Evolutionary conservation across 2,888 invertebrate species (phyloP).

Genomic region (Drosophila differens): DNA sequence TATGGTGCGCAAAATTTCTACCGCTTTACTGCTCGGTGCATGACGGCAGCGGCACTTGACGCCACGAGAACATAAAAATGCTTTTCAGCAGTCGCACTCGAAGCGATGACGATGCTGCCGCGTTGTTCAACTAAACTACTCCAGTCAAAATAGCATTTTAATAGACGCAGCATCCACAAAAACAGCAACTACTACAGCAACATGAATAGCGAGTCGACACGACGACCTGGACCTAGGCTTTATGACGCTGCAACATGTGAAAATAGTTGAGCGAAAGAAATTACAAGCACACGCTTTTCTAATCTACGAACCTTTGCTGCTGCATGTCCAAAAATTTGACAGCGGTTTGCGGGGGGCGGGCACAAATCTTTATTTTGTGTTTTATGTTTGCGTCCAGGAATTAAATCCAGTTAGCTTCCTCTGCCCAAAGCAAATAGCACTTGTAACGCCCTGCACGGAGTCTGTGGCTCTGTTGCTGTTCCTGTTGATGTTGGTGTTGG

Average conservation of each 20-base stretch:
- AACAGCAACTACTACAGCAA: conserved; percentile 25
- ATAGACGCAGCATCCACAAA: conserved; percentile 61
- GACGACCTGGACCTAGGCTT: conserved; percentile 68
- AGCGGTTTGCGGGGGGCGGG: conserved; percentile 36
- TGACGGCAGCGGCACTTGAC: conserved; percentile 74
- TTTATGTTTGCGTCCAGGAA: conserved; percentile 55
- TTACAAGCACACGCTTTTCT: conserved; percentile 80
- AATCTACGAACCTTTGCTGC: conserved; percentile 80
- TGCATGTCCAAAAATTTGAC: conserved; percentile 76
- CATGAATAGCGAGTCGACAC: conserved; percentile 53
- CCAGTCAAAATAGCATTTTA: conserved; percentile 80
- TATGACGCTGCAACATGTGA: conserved; percentile 76
- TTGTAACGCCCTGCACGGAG: conserved; percentile 54
- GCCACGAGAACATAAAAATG: conserved; percentile 81
- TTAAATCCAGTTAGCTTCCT: conserved; percentile 68
- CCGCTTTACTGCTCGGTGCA: conserved; percentile 45
- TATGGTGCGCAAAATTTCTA: conserved; percentile 53
- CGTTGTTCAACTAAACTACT: conserved; percentile 75
- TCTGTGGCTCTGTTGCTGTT: conserved; percentile 24
- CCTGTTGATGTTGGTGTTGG: conserved; percentile 27
- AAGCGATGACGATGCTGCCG: conserved; percentile 68
- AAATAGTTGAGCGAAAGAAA: conserved; percentile 71
- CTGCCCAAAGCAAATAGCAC: conserved; percentile 54
- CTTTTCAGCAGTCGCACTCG: conserved; percentile 75
- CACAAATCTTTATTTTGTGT: conserved; percentile 64